Evolutionary conservation across 2,888 invertebrate species (phyloP), one percentile per base, ranked within the genome.

Genomic region (Eristalinus aeneus): DNA sequence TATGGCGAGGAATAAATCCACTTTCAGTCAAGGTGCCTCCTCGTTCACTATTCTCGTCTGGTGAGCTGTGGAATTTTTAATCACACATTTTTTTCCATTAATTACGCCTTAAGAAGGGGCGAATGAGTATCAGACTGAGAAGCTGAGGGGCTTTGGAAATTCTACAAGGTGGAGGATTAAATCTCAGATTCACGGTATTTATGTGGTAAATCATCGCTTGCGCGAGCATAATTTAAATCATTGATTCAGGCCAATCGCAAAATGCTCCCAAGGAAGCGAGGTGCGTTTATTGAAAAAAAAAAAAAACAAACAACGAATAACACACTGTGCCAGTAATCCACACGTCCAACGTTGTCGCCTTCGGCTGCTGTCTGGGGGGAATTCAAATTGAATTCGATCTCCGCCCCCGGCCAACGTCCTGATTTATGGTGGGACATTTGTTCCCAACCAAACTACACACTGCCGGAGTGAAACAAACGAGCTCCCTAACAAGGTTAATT

Each of bases 401-500:
- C 10, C 61, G 0, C 11, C 68, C n/a, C 10, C 23, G 20, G 20
- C n/a, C 4, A 1, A 4, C n/a, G 22, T 88, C 86, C 89, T 91
- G 91, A 81, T 88, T 85, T 85, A 85, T 88, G 61, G 71, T 10
- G 46, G 72, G 61, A 87, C 87, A 87, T 87, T 87, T 83, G 87
- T 87, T 75, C 39, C 72, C 20, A 68, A 56, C 67, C 71, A 79
- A 87, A 85, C 76, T 72, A 76, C 32, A 71, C 63, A 84, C 34
- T 16, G 88, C 88, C 88, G 88, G 88, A 89, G 88, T 88, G 88
- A 89, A 89, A 89, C 89, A 89, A 89, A 90, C 89, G 89, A 90
- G 89, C 89, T 88, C 74, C 77, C 90, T 92, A 92, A 92, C 92
- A 91, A 92, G 92, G 92, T 91, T 92, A 92, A 92, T 92, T 92